Conservation (phyloP, 2,113 vertebrate genomes). For the Actenoides hombroni region DNA sequence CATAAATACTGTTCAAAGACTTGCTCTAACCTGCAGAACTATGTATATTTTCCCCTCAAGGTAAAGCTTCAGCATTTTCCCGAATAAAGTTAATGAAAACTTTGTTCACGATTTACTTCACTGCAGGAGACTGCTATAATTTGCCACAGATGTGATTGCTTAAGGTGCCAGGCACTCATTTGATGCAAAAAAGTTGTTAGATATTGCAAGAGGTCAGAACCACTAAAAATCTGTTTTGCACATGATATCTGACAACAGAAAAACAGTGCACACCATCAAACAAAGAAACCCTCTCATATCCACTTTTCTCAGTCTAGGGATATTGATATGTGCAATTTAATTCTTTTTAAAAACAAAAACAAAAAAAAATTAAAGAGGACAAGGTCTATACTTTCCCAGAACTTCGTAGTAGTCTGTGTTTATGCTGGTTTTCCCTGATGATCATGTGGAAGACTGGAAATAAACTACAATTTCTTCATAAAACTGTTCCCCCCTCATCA, state of each 20-base stretch:
- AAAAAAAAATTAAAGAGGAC: neutral
- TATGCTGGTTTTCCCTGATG: neutral
- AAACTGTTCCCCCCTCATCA: neutral
- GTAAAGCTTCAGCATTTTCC: neutral
- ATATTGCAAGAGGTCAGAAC: neutral
- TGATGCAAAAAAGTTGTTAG: neutral
- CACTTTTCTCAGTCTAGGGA: neutral
- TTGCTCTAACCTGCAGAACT: neutral
- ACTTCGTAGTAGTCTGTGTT: neutral
- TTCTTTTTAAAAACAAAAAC: neutral
- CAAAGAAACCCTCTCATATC: neutral
- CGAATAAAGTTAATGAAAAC: neutral
- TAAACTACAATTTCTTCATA: neutral
- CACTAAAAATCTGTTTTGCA: neutral
- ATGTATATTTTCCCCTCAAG: neutral
- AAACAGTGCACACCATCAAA: neutral
- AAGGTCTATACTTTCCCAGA: neutral
- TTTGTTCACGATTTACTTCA: rapidly evolving
- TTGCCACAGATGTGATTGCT: neutral
- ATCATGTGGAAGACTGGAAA: neutral
- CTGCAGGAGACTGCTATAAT: neutral
- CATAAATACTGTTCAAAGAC: neutral
- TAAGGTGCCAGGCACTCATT: neutral
- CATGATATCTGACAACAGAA: neutral
- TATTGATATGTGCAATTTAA: neutral